Evolutionary conservation across 2,888 invertebrate genomes (phyloP).

Genomic region (Chaitophorus viminalis): DNA sequence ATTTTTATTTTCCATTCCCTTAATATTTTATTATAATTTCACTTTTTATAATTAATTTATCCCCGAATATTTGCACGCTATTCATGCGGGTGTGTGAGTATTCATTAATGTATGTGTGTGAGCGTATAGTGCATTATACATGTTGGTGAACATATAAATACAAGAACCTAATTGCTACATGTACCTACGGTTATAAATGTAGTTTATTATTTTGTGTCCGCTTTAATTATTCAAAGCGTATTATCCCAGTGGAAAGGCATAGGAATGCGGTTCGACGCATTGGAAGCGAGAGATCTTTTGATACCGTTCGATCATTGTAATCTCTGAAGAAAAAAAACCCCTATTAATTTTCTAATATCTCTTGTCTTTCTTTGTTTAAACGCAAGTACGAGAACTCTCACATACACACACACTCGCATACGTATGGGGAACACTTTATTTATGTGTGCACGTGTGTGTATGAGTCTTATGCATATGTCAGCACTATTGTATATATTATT

Average conservation of each 20-base stretch:
- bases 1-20: not conserved
- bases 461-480: not conserved
- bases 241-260: slow-evolving; percentile 33
- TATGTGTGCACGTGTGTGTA: not conserved
- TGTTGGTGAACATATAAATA: slow-evolving; percentile 1
- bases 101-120: not conserved
- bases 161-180: slow-evolving; percentile 21
- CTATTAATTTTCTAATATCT: slow-evolving; percentile 51
- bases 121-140: not conserved
- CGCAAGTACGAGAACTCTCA: not conserved
- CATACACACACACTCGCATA: not conserved
- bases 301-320: slow-evolving; percentile 50
- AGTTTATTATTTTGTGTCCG: slow-evolving; percentile 46
- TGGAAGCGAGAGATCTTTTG: slow-evolving; percentile 30
- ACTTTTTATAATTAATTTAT: not conserved
- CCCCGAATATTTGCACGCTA: not conserved
- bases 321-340: slow-evolving; percentile 19
- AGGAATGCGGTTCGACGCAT: slow-evolving; percentile 47
- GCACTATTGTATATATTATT: not conserved
- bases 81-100: not conserved
- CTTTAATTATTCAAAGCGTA: slow-evolving; percentile 40
- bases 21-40: not conserved
- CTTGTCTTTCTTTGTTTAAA: slow-evolving; percentile 46
- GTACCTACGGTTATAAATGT: slow-evolving; percentile 20
- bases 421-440: not conserved